Evolutionary conservation across 2,888 invertebrate genomes (phyloP).

Genomic region (Oligia fasciuncula): DNA sequence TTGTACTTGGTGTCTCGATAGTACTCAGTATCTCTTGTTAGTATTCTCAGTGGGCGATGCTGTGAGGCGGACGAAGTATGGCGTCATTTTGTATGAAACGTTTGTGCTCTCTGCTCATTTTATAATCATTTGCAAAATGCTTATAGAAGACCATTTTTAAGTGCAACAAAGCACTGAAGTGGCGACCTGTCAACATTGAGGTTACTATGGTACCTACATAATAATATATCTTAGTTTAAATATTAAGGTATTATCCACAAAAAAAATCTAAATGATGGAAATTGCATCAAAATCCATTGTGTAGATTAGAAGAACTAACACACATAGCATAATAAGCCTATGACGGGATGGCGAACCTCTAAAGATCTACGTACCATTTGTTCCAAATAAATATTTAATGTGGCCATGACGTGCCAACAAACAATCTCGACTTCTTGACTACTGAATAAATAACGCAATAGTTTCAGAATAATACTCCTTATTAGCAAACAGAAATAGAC

Average conservation of each 20-base stretch:
- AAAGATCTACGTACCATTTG: too few relatives aligned
- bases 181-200: too few relatives aligned
- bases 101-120: slow-evolving; percentile 3
- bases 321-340: neutral
- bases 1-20: neutral
- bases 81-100: slow-evolving; percentile 11
- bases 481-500: too few relatives aligned
- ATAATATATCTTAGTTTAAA: neutral
- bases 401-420: too few relatives aligned
- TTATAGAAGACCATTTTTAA: neutral
- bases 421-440: too few relatives aligned
- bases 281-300: neutral
- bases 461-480: too few relatives aligned
- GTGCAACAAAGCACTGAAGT: neutral
- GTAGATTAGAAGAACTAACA: neutral
- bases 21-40: slow-evolving; percentile 16
- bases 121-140: neutral
- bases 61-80: neutral
- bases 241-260: neutral
- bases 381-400: too few relatives aligned
- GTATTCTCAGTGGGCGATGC: neutral
- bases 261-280: neutral
- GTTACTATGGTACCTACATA: neutral
- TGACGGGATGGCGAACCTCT: too few relatives aligned
- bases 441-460: too few relatives aligned